Evolutionary conservation across 2,113 vertebrate genomes (phyloP), one percentile per base, ranked within the genome.

Genomic region (Elephantulus edwardii): DNA sequence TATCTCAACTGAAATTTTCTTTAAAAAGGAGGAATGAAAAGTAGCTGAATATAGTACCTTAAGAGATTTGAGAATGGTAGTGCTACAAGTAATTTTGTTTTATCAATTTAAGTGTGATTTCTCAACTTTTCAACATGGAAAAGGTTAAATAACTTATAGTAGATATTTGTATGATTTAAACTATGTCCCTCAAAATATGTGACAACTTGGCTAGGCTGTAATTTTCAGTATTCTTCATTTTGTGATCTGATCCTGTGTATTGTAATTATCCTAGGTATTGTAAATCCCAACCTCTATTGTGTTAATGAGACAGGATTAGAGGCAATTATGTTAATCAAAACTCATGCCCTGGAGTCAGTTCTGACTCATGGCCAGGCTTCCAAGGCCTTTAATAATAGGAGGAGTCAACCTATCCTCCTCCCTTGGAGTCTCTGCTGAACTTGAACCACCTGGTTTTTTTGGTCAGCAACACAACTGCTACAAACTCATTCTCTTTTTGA

Each of bases 101-200:
- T 40, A 75, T 88, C 74, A 66, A 82, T 79, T 80, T 71, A 89
- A 72, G 77, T 78, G 13, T 56, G 76, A 94, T 72, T 93, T 88
- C 42, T 60, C 52, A 75, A 76, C 78, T 83, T 91, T 88, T 88
- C 46, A 80, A 48, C 66, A 90, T 79, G 70, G 79, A 40, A 93
- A 86, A 93, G 52, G 26, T 30, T 74, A 68, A 28, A 68, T 54
- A 52, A 48, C 76, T 38, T 89, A 77, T 60, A 93, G 88, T 86
- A 79, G 83, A 81, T 20, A 89, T 30, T 30, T 8, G 8, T 62
- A 33, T 62, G 28, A 12, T 30, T 62, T 30, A 17, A 62, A 62
- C 33, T 60, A 6, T 28, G 26, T 60, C 56, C 56, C 26, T 60
- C 56, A 60, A 28, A 60, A 60, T 60, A 62, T 62, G 58, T 62